phyloP scores from a whole-genome alignment of 2,113 vertebrate species.

The western clawed frog (Xenopus tropicalis) region DNA sequence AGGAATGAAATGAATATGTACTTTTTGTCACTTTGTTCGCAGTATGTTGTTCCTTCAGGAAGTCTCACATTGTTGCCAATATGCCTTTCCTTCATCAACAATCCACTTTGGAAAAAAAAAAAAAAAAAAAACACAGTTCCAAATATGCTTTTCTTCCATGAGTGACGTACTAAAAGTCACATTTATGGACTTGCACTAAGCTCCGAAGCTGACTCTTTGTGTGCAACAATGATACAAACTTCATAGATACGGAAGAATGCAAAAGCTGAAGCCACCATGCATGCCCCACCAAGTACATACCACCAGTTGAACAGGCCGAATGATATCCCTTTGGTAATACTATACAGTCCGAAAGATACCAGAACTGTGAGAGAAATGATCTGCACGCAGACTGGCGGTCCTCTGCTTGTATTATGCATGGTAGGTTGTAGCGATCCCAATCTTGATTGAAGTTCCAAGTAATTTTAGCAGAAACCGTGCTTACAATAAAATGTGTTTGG shows the following conservation, averaged over 20 bases:
- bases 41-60: too few relatives aligned
- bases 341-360: constrained; percentile 56
- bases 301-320: constrained; percentile 61
- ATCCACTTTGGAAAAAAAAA: too few relatives aligned
- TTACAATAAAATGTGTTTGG: too few relatives aligned
- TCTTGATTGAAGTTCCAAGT: neutral
- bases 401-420: constrained; percentile 47
- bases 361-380: constrained; percentile 51
- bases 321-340: constrained; percentile 54
- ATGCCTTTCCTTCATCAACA: too few relatives aligned
- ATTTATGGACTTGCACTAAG: neutral
- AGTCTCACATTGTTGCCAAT: too few relatives aligned
- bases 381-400: constrained; percentile 55
- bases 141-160: neutral
- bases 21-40: too few relatives aligned
- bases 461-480: too few relatives aligned
- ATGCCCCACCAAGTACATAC: constrained; percentile 55
- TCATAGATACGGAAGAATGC: constrained; percentile 58
- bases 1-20: too few relatives aligned
- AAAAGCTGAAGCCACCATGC: constrained; percentile 52
- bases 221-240: constrained; percentile 47
- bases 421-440: neutral
- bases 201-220: constrained; percentile 42
- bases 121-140: too few relatives aligned
- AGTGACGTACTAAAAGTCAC: neutral